These are phyloP conservation scores for Scolanthus callimorphus DNA, from an alignment of 92 coral and sea anemone species.

Conservation along the genomic window DNA sequence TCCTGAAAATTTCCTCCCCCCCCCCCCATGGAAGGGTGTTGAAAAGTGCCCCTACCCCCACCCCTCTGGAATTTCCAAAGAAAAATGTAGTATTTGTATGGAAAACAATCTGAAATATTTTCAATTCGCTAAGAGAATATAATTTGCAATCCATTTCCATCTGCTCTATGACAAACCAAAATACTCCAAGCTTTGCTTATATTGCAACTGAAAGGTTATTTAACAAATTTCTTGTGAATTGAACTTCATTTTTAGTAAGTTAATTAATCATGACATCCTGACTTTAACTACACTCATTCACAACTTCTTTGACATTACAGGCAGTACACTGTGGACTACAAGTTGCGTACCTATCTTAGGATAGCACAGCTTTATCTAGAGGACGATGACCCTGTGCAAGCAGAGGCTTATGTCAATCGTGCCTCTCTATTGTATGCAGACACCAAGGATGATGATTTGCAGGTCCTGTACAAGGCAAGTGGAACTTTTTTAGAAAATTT, in stretches of 20 bases:
- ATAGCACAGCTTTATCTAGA: constrained; percentile 96
- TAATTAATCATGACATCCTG: no score
- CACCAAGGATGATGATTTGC: constrained; percentile 75
- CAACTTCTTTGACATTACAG: constrained; percentile 29
- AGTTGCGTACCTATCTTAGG: constrained; percentile 89
- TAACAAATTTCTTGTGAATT: neutral
- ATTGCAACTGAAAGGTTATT: neutral
- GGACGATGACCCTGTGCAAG: constrained; percentile 94
- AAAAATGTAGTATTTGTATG: no score
- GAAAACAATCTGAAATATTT: no score
- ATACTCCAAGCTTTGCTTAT: neutral
- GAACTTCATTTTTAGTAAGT: neutral
- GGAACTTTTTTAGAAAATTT: no score
- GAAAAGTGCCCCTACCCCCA: no score
- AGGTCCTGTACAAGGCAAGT: constrained; percentile 85
- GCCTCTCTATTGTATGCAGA: constrained; percentile 94
- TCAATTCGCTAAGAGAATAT: no score
- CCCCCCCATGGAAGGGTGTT: no score
- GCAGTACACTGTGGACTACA: constrained; percentile 94
- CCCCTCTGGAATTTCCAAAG: no score
- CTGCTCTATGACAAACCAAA: no score
- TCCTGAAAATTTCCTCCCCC: no score
- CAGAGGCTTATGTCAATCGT: constrained; percentile 92
- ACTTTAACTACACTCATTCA: neutral
- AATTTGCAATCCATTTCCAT: no score